Evolutionary conservation across 2,888 invertebrate genomes (phyloP).

Genomic region (Plebejus argus): DNA sequence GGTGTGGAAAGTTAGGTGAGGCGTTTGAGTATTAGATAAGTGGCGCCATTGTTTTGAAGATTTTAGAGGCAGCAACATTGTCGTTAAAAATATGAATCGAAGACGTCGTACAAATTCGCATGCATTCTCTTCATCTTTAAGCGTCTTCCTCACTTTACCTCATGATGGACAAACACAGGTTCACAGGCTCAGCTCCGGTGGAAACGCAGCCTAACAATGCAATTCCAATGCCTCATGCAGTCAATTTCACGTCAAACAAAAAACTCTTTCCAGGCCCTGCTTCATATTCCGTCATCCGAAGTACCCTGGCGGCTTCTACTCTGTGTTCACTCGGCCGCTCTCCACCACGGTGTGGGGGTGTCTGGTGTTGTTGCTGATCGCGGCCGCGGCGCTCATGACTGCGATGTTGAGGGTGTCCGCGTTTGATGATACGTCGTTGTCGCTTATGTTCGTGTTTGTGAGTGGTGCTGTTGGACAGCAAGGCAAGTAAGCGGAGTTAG

Average conservation of each 20-base stretch:
- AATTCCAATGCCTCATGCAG: no score
- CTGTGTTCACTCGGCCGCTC: conserved; percentile 84
- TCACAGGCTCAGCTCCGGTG: no score
- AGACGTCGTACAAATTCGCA: no score
- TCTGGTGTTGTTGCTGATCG: conserved; percentile 57
- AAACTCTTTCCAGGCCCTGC: conserved; percentile 55
- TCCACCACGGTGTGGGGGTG: conserved; percentile 80
- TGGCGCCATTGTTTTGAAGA: no score
- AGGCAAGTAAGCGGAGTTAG: conserved; percentile 51
- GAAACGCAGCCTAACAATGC: no score
- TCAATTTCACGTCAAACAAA: no score
- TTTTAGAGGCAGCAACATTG: no score
- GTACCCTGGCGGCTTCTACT: conserved; percentile 78
- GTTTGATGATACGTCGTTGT: conserved; percentile 60
- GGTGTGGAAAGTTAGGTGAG: conserved; percentile 82
- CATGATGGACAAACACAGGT: no score
- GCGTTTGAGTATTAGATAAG: no score
- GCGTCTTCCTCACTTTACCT: no score
- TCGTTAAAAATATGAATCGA: no score
- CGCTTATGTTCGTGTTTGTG: conserved; percentile 68
- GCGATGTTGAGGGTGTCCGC: conserved; percentile 52
- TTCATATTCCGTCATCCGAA: conserved; percentile 87
- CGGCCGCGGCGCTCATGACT: conserved; percentile 51
- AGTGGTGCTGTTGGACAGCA: conserved; percentile 74
- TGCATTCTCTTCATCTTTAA: no score